Evolutionary conservation across 2,888 invertebrate genomes (phyloP).

Genomic region (Crepidodera aurea): DNA sequence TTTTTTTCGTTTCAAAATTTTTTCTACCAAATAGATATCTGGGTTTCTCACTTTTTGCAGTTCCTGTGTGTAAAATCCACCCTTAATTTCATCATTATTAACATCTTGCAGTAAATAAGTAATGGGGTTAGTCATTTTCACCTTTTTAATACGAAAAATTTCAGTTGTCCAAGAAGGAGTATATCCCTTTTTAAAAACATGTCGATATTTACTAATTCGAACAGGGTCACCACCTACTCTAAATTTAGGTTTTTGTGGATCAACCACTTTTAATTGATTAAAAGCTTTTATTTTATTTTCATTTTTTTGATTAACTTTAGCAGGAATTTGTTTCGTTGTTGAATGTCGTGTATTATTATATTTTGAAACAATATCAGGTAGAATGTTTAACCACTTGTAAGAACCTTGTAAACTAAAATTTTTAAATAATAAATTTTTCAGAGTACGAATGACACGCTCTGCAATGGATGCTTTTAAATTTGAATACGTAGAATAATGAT

Average conservation of each 20-base stretch:
- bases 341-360: not conserved
- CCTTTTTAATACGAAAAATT: no score
- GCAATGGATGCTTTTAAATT: slow-evolving; percentile 44
- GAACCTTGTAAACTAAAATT: slow-evolving; percentile 46
- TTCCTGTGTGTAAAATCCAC: no score
- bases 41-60: no score
- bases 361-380: slow-evolving; percentile 14
- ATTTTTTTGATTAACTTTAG: not conserved
- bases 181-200: no score
- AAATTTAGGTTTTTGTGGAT: not conserved
- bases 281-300: not conserved
- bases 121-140: no score
- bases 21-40: no score
- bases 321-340: not conserved
- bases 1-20: no score
- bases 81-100: no score
- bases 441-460: slow-evolving; percentile 45
- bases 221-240: not conserved
- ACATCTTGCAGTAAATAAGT: no score
- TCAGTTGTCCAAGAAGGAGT: no score
- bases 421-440: slow-evolving; percentile 44
- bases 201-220: not conserved
- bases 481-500: slow-evolving; percentile 40
- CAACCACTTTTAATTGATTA: not conserved
- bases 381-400: slow-evolving; percentile 47